Evolutionary conservation across 2,888 invertebrate species (phyloP).

Genomic region (Phaonia tiefii): DNA sequence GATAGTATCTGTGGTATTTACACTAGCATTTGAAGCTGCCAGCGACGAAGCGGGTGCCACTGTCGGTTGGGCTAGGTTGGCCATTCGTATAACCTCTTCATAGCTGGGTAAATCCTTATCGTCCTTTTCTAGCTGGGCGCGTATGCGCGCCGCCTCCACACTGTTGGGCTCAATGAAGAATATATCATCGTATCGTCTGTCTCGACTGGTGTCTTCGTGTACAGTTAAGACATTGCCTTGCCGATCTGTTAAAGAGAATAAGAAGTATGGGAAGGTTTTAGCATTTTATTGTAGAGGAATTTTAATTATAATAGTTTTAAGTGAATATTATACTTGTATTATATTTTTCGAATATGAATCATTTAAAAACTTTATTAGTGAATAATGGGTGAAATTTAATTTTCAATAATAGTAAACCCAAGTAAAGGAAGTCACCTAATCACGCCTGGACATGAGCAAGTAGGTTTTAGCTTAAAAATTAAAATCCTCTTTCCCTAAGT

Average conservation of each 20-base stretch:
- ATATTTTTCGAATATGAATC: no score
- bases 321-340: no score
- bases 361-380: no score
- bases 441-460: no score
- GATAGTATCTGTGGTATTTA: constrained; percentile 67
- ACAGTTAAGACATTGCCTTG: constrained; percentile 72
- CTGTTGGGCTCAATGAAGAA: constrained; percentile 75
- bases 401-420: no score
- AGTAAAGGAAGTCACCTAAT: no score
- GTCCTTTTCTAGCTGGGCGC: constrained; percentile 75
- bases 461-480: no score
- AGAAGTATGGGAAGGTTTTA: no score
- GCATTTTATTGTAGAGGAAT: no score
- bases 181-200: constrained; percentile 74
- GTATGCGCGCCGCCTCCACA: constrained; percentile 73
- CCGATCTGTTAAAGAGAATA: constrained; percentile 69
- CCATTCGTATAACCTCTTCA: constrained; percentile 78
- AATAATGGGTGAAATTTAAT: no score
- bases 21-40: constrained; percentile 53
- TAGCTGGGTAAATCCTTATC: constrained; percentile 78
- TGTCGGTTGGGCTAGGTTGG: constrained; percentile 69
- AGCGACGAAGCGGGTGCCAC: constrained; percentile 39
- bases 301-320: no score
- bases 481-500: no score
- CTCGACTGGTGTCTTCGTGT: constrained; percentile 68